Evolutionary conservation across 2,797 vertebrate genomes (phyloP), one percentile per base, ranked within the genome.

Genomic region (Acestrorhynchus altus): DNA sequence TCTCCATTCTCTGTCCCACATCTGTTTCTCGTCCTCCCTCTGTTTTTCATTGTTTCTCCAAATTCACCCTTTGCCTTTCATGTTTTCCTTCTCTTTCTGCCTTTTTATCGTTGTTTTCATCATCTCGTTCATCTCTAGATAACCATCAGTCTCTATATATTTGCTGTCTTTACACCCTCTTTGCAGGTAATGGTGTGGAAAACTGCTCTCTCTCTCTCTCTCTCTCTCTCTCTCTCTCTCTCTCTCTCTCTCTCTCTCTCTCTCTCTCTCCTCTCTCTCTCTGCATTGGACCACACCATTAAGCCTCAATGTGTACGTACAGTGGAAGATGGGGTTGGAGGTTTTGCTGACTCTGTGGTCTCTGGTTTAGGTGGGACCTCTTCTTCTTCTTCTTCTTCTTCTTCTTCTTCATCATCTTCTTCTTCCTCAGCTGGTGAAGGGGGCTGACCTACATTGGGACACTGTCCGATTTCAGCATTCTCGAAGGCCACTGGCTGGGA

Each of bases 401-500:
- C 54, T 31, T 76, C 72, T 63, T 85, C 83, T 57, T 87, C 78
- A 0, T 74, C 56, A 31, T 76, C 72, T 63, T 85, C 83, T 52
- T 87, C 86, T 35, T 86, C 84, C 47, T 28, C 11, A 11, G 69
- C 80, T 20, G 77, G 87, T 35, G 89, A 88, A 1, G 44, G 81
- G 1, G 90, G 86, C 12, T 92, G 92, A 72, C 92, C 91, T 47
- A 94, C 85, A 78, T 88, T 90, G 28, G 93, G 91, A 82, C 97
- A 98, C 47, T 70, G 94, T 24, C 98, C 98, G 35, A 99, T 99
- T 84, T 98, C 96, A 4, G 97, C 97, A 49, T 98, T 97, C 92
- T 96, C 94, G 86, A 99, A 99, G 78, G 96, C 94, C 15, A 97
- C 85, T 0, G 95, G 92, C 75, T 91, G 94, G 59, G 96, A 96